phyloP scores from a whole-genome alignment of 2,888 invertebrate species.

The Melieria picta region DNA sequence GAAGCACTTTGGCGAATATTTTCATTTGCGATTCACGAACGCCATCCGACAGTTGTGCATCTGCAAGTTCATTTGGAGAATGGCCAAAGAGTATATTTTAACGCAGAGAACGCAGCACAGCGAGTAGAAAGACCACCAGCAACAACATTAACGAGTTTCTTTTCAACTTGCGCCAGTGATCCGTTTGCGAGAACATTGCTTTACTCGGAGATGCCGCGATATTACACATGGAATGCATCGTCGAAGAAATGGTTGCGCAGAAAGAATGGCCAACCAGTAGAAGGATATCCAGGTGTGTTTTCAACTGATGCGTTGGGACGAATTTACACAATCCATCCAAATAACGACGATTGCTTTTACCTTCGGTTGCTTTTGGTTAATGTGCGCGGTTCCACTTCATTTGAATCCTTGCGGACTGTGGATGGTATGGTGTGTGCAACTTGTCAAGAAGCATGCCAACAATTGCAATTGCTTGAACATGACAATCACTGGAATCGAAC shows the following conservation, averaged over 20 bases:
- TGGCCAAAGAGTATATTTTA: conserved; percentile 19
- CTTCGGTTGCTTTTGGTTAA: conserved; percentile 55
- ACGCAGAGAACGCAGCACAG: conserved; percentile 3
- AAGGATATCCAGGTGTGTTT: conserved; percentile 7
- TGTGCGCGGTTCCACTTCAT: conserved; percentile 55
- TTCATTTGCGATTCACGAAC: conserved; percentile 19
- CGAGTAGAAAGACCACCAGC: conserved; percentile 12
- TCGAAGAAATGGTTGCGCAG: too few species aligned
- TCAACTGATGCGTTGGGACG: conserved; percentile 13
- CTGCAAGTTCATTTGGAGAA: conserved; percentile 15
- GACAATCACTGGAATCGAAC: background rate
- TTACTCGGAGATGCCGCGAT: background rate
- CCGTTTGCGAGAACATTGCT: background rate
- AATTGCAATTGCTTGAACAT: background rate
- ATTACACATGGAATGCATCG: too few species aligned
- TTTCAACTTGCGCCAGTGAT: background rate
- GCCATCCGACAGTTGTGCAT: conserved; percentile 6
- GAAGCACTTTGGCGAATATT: conserved; percentile 2
- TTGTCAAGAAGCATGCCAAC: conserved; percentile 55
- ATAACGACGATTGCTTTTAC: conserved; percentile 43
- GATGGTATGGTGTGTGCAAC: conserved; percentile 54
- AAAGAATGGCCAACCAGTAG: too few species aligned
- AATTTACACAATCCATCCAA: conserved; percentile 18
- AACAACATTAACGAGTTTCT: conserved; percentile 19
- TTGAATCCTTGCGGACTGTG: conserved; percentile 55